Evolutionary conservation across 2,888 invertebrate genomes (phyloP), one percentile per base, ranked within the genome.

Genomic region (Eurytoma californica): DNA sequence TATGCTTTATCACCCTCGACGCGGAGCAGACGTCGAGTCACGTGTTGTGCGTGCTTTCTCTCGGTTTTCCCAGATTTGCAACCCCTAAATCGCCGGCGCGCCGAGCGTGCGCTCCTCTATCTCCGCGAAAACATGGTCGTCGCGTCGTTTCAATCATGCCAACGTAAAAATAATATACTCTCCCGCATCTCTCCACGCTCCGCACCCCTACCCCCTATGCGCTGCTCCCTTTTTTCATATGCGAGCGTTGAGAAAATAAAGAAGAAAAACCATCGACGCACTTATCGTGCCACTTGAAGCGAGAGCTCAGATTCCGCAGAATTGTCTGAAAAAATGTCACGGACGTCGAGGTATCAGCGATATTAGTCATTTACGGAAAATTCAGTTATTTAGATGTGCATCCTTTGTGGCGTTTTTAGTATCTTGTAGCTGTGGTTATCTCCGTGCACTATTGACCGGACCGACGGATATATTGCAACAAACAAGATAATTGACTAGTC

Each of bases 21-120:
- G 82, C 83, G 82, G 82, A 80, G 82, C 88, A 88, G 87, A 87
- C 87, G 83, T 75, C 67, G 75, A 80, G 84, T 86, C 87, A 86
- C 86, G 86, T 86, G 87, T 87, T 83, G 89, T 87, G 88, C 90
- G 90, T 90, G 90, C 89, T 85, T 86, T 80, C 84, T 55, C 84
- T 84, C 83, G 85, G 82, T 86, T 90, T 89, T 87, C 88, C 88
- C 89, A 90, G 85, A 84, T 85, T 85, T 85, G 83, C 83, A 78
- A 79, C 80, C 72, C 82, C 82, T 79, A 82, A 79, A 79, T 82
- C 82, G 80, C 78, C 75, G 63, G 24, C 75, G 63, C 65, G 30
- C 76, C 2, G 28, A 55, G 75, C 72, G 68, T 66, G 74, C 61
- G 55, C 18, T 63, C 13, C 68, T 72, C 55, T 80, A 80, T 80